Conservation (phyloP, 2,113 vertebrate genomes). For the Pseudorectes ferrugineus region DNA sequence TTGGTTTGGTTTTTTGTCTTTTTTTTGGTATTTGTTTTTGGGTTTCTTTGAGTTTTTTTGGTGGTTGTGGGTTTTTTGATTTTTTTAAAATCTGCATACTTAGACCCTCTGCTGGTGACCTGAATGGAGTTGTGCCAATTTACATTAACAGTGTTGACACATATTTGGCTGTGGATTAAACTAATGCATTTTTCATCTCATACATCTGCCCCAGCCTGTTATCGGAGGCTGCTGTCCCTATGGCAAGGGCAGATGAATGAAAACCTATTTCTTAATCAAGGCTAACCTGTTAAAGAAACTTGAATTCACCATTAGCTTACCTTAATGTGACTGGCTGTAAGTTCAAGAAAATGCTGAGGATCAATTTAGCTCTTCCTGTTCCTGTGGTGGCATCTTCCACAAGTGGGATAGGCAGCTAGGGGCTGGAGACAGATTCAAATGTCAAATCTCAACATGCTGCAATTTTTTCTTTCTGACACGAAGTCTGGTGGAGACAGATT, state of each 20-base stretch:
- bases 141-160: background rate
- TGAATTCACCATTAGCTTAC: background rate
- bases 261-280: background rate
- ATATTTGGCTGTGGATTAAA: background rate
- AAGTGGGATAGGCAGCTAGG: background rate
- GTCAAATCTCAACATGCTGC: background rate
- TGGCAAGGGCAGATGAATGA: background rate
- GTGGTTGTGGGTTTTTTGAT: background rate
- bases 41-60: background rate
- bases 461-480: background rate
- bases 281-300: background rate
- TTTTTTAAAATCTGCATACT: background rate
- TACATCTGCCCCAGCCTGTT: background rate
- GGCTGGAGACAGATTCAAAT: background rate
- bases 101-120: background rate
- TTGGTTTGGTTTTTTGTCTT: background rate
- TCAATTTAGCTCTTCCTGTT: background rate
- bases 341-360: background rate
- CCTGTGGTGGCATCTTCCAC: background rate
- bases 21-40: background rate
- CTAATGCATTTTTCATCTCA: background rate
- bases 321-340: background rate
- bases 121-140: background rate
- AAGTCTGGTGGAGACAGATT: background rate
- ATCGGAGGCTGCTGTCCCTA: background rate